Evolutionary conservation across 2,888 invertebrate species (phyloP).

Genomic region (Nasonovia ribisnigri): DNA sequence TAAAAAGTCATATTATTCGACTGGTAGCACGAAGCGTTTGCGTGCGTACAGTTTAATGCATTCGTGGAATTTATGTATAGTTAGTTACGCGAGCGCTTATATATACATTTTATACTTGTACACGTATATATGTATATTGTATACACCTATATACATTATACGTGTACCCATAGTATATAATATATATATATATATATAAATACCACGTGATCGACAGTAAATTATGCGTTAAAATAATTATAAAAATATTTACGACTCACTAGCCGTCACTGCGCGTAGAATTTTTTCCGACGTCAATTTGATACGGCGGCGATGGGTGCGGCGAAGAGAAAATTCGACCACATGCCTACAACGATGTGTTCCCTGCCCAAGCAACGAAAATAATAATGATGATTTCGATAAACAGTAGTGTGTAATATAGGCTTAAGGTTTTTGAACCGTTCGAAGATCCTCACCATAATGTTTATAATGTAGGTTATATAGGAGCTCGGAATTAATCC

Average conservation of each 20-base stretch:
- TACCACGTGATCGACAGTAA: slow-evolving; percentile 35
- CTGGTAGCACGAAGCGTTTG: slow-evolving; percentile 13
- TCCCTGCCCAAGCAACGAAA: neutral
- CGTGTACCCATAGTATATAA: neutral
- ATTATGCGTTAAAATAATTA: slow-evolving; percentile 49
- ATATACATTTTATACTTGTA: neutral
- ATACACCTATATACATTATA: neutral
- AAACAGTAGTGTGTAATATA: neutral
- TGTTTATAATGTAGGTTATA: neutral
- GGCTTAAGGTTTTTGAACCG: neutral
- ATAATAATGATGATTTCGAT: neutral
- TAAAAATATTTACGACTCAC: neutral
- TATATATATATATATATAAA: neutral
- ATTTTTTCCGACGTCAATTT: neutral
- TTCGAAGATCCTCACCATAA: neutral
- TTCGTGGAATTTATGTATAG: slow-evolving; percentile 29
- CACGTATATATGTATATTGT: neutral
- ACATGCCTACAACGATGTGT: neutral
- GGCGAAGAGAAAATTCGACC: neutral
- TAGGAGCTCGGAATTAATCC: neutral
- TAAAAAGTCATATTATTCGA: slow-evolving; percentile 40
- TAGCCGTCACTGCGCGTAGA: neutral
- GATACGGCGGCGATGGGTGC: neutral
- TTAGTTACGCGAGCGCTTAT: slow-evolving; percentile 1
- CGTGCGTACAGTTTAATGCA: neutral